Evolutionary conservation across 2,113 vertebrate species (phyloP).

Genomic region (Myxocyprinus asiaticus): DNA sequence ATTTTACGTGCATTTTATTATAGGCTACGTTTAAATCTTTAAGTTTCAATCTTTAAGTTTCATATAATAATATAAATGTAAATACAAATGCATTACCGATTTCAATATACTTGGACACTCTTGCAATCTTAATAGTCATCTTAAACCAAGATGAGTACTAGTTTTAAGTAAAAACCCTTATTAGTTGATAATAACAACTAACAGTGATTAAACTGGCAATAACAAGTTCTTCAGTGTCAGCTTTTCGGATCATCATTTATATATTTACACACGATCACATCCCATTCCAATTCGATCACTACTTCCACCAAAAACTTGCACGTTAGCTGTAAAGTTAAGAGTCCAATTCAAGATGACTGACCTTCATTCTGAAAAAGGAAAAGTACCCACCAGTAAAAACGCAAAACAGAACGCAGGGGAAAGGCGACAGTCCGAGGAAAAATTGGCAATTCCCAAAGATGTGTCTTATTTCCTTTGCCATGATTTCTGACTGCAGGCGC

Average conservation of each 20-base stretch:
- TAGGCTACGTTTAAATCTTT: no score
- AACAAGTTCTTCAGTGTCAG: background rate
- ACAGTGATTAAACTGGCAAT: no score
- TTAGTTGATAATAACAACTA: no score
- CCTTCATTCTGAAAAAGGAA: background rate
- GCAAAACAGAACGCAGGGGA: constrained; percentile 59
- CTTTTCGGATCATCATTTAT: background rate
- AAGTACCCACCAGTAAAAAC: constrained; percentile 69
- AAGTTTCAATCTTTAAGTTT: no score
- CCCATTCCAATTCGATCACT: background rate
- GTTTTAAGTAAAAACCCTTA: no score
- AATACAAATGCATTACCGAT: no score
- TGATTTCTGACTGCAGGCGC: constrained; percentile 59
- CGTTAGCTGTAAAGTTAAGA: background rate
- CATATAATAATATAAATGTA: no score
- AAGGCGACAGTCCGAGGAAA: constrained; percentile 52
- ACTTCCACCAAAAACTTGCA: constrained; percentile 6
- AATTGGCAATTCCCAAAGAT: constrained; percentile 50
- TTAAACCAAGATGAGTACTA: no score
- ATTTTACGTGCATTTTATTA: no score
- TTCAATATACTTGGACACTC: no score
- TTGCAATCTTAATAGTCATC: no score
- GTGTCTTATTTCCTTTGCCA: constrained; percentile 64
- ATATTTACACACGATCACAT: background rate
- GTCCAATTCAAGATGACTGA: background rate